Evolutionary conservation across 2,797 vertebrate species (phyloP).

Genomic region (Paramormyrops hopkinsi): DNA sequence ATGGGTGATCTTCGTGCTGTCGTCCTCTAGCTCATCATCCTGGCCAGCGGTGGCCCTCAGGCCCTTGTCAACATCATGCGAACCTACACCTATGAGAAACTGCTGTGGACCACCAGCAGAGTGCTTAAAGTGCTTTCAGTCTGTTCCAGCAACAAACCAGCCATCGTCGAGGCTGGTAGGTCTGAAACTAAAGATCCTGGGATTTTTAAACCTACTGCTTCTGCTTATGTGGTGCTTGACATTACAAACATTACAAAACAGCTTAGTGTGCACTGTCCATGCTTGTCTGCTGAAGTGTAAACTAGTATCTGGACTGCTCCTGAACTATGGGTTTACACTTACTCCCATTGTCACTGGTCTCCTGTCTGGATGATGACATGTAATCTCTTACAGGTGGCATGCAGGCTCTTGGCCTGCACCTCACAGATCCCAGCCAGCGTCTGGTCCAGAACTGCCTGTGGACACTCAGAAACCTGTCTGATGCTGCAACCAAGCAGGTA

Average conservation of each 20-base stretch:
- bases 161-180: slow-evolving; percentile 95
- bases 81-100: slow-evolving; percentile 95
- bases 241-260: background rate
- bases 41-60: slow-evolving; percentile 95
- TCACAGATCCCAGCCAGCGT: slow-evolving; percentile 93
- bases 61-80: slow-evolving; percentile 98
- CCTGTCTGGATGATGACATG: background rate
- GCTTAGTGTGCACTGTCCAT: background rate
- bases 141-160: slow-evolving; percentile 98
- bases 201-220: background rate
- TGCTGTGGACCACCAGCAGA: slow-evolving; percentile 98
- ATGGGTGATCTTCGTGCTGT: background rate
- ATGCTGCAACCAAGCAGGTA: slow-evolving; percentile 98
- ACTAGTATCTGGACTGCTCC: background rate
- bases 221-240: background rate
- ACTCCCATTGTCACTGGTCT: background rate
- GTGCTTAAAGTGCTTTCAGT: slow-evolving; percentile 97
- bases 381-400: slow-evolving; percentile 75
- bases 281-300: background rate
- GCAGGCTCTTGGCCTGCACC: slow-evolving; percentile 94
- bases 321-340: background rate
- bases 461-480: slow-evolving; percentile 96
- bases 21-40: slow-evolving; percentile 80
- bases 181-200: background rate
- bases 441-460: slow-evolving; percentile 98